phyloP scores from a whole-genome alignment of 2,113 vertebrate species.

The Oxyruncus cristatus region DNA sequence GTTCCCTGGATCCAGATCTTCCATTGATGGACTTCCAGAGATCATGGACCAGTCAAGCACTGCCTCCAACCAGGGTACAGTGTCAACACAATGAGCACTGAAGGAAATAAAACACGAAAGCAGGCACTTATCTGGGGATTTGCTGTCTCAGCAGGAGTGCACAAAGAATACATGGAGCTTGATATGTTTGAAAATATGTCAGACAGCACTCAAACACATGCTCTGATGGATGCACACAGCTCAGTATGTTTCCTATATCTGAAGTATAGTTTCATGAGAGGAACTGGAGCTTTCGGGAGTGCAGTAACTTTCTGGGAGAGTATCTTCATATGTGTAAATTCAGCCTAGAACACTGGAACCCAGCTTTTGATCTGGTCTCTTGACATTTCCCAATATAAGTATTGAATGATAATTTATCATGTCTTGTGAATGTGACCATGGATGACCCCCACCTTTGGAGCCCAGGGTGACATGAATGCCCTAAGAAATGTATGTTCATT shows the following conservation, averaged over 20 bases:
- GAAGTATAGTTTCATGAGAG: not conserved
- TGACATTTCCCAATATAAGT: not conserved
- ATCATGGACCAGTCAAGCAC: rapidly evolving
- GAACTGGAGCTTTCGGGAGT: not conserved
- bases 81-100: not conserved
- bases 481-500: not conserved
- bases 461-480: not conserved
- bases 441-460: not conserved
- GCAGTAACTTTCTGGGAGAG: not conserved
- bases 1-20: not conserved
- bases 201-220: not conserved
- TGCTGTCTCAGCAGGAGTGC: not conserved
- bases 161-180: not conserved
- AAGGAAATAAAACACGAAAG: not conserved
- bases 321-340: not conserved
- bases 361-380: not conserved
- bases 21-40: not conserved
- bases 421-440: not conserved
- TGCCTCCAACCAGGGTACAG: not conserved
- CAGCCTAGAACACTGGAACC: not conserved
- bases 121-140: not conserved
- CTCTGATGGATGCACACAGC: not conserved
- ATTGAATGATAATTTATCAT: not conserved
- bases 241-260: not conserved
- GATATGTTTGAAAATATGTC: not conserved